Percentiles rank a stretch among this genome's conserved stretches.
phyloP scores from a whole-genome alignment of 1,140 invertebrate species.

The Orchesella cincta region DNA sequence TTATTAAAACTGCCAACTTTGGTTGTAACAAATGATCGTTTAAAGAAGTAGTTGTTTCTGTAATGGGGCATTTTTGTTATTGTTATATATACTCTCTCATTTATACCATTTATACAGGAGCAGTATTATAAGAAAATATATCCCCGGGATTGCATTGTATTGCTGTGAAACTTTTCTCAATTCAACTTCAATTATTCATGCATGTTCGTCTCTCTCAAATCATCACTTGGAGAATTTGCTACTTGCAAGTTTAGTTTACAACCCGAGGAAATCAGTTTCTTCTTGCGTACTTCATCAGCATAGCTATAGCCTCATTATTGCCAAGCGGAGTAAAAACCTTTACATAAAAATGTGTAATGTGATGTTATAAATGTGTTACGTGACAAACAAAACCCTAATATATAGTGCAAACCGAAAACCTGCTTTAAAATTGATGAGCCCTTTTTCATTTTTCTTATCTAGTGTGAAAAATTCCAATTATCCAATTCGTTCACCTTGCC shows the following conservation, averaged over 20 bases:
- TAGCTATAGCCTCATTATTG: neutral
- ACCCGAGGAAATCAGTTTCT: neutral
- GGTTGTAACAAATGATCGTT: too few relatives aligned
- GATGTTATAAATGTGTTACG: too few relatives aligned
- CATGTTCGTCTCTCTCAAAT: neutral
- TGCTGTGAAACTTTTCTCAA: too few relatives aligned
- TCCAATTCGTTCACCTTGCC: conserved; percentile 2
- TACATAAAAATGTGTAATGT: neutral
- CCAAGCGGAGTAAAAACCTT: neutral
- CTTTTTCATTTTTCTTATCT: neutral
- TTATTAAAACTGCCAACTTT: too few relatives aligned
- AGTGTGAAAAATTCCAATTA: neutral
- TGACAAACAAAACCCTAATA: neutral
- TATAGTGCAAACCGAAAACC: neutral
- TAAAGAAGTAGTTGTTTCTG: too few relatives aligned
- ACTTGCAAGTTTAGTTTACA: neutral
- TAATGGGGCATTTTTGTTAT: too few relatives aligned
- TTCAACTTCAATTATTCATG: neutral
- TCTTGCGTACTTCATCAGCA: neutral
- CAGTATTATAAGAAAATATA: too few relatives aligned
- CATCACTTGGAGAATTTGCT: neutral
- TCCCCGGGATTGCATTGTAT: too few relatives aligned
- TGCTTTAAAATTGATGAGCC: too few relatives aligned
- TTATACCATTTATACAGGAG: too few relatives aligned
- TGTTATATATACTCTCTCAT: too few relatives aligned